Evolutionary conservation across 23 tunicate genomes (phyloP).

Genomic region (Styela plicata): DNA sequence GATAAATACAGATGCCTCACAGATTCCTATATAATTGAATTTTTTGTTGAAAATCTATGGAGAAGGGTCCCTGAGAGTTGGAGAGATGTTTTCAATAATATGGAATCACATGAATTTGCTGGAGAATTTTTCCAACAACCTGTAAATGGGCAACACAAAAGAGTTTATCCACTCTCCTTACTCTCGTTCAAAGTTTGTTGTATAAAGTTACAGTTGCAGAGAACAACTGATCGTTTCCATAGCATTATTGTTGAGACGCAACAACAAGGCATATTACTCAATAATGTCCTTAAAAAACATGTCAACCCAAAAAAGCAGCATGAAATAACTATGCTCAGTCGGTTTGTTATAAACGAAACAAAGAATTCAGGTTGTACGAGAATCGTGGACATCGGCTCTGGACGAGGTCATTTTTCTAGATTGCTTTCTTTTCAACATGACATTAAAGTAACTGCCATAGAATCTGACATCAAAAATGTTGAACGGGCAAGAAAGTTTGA

Average conservation of each 20-base stretch:
- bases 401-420: constrained; percentile 83
- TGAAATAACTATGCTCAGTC: constrained; percentile 36
- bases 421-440: constrained; percentile 32
- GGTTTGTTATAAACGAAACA: constrained; percentile 28
- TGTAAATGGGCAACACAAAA: background rate
- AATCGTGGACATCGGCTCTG: constrained; percentile 75
- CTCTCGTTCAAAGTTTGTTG: constrained; percentile 45
- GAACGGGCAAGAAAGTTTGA: constrained; percentile 50
- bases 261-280: background rate
- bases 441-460: constrained; percentile 51
- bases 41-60: constrained; percentile 61
- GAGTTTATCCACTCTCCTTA: constrained; percentile 57
- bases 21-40: constrained; percentile 44
- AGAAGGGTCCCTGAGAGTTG: constrained; percentile 31
- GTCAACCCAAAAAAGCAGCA: constrained; percentile 53
- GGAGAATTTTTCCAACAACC: constrained; percentile 10
- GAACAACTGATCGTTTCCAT: background rate
- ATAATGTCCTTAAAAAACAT: constrained; percentile 51
- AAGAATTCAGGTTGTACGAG: constrained; percentile 2
- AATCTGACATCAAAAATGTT: constrained; percentile 23
- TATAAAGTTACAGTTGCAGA: background rate
- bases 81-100: constrained; percentile 32
- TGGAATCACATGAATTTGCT: constrained; percentile 12
- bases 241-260: background rate
- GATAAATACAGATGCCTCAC: constrained; percentile 10